Conservation (phyloP, 2,113 vertebrate species). For the Oplegnathus fasciatus region DNA sequence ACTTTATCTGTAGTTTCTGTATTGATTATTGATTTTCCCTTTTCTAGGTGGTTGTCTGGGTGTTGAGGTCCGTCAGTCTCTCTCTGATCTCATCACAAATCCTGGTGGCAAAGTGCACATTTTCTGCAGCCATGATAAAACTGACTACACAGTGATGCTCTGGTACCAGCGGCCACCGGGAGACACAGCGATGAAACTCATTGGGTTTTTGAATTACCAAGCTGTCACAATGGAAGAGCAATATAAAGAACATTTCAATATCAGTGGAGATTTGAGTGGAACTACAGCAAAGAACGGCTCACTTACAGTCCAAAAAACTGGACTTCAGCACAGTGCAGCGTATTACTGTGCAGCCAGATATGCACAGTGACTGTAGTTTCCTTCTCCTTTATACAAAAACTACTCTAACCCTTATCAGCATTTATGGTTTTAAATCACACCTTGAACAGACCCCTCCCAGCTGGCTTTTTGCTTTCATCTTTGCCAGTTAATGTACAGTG, state of each 20-base stretch:
- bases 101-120: slow-evolving; percentile 41
- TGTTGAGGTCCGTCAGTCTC: slow-evolving; percentile 46
- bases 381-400: not conserved
- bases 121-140: slow-evolving; percentile 56
- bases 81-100: slow-evolving; percentile 21
- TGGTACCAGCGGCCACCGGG: slow-evolving; percentile 67
- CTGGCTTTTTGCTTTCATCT: not conserved
- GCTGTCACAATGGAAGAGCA: not conserved
- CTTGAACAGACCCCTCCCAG: not conserved
- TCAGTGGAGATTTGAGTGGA: slow-evolving; percentile 54
- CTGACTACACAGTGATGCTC: slow-evolving; percentile 47
- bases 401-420: not conserved
- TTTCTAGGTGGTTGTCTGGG: slow-evolving; percentile 19
- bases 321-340: slow-evolving; percentile 40
- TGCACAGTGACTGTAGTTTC: slow-evolving; percentile 44
- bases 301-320: not conserved
- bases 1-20: not conserved
- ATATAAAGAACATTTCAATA: slow-evolving; percentile 27
- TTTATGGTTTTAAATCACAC: not conserved
- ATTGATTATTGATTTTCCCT: not conserved
- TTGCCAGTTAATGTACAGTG: not conserved
- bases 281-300: slow-evolving; percentile 35
- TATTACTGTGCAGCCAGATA: slow-evolving; percentile 74
- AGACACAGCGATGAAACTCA: slow-evolving; percentile 58
- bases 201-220: slow-evolving; percentile 38